These are phyloP conservation scores for Polyploca ridens DNA, from an alignment of 2,888 invertebrate species.

Conservation along the genomic window DNA sequence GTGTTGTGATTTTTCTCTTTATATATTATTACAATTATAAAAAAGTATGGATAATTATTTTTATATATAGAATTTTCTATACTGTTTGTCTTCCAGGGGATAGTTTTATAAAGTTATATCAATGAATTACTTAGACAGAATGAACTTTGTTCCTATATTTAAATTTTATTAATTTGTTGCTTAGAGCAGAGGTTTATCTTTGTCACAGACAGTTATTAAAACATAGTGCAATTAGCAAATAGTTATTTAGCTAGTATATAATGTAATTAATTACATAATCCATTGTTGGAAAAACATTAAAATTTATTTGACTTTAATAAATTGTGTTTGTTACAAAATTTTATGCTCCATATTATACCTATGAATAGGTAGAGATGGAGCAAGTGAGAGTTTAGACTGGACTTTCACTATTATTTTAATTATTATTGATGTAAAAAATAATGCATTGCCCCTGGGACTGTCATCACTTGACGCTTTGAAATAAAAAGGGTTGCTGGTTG, in stretches of 20 bases:
- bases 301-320: background rate
- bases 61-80: constrained; percentile 56
- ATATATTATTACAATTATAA: constrained; percentile 36
- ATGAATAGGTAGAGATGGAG: constrained; percentile 1
- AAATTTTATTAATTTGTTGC: constrained; percentile 69
- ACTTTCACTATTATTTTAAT: constrained; percentile 30
- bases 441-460: constrained; percentile 16
- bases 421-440: background rate
- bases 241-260: constrained; percentile 23
- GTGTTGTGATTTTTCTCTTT: constrained; percentile 57
- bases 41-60: constrained; percentile 47
- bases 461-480: background rate
- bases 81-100: constrained; percentile 71
- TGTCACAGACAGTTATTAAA: constrained; percentile 50
- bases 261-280: constrained; percentile 21
- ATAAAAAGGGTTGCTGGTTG: background rate
- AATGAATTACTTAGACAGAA: constrained; percentile 35
- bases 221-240: constrained; percentile 44
- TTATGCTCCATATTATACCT: constrained; percentile 9
- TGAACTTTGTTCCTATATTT: constrained; percentile 66
- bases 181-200: constrained; percentile 59
- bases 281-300: constrained; percentile 16
- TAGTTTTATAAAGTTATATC: constrained; percentile 38
- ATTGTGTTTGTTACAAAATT: background rate
- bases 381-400: constrained; percentile 45